These are phyloP conservation scores for Rhagoletis pomonella DNA, from an alignment of 1,140 invertebrate genomes.

Conservation along the genomic window DNA sequence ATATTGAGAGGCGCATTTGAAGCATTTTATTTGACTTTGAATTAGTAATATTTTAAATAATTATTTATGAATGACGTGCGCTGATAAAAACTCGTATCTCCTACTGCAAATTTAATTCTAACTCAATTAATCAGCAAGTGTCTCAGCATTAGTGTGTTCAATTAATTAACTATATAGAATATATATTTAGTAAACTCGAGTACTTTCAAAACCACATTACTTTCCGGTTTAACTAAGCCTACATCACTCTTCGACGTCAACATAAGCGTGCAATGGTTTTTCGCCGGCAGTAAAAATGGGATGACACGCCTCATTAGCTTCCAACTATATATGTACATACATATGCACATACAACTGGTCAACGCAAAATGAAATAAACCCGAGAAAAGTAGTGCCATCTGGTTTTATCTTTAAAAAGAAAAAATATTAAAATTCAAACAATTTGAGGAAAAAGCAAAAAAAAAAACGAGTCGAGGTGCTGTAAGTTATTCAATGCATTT, in stretches of 20 bases:
- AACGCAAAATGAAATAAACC: background rate
- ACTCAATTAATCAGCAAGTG: constrained; percentile 7
- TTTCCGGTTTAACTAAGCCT: constrained; percentile 26
- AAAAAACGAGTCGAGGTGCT: background rate
- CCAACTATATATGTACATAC: too few species aligned
- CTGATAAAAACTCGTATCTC: background rate
- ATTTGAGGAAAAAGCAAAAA: background rate
- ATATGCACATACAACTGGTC: background rate
- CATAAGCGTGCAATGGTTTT: background rate
- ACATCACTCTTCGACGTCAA: background rate
- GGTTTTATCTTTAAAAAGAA: background rate
- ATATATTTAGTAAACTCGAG: background rate
- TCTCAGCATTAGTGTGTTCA: background rate
- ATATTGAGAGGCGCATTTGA: too few species aligned
- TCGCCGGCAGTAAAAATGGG: background rate
- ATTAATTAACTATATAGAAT: background rate
- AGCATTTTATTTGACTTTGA: too few species aligned
- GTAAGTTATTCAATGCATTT: background rate
- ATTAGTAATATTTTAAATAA: too few species aligned
- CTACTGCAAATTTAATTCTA: background rate
- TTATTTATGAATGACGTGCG: too few species aligned
- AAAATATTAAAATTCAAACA: background rate
- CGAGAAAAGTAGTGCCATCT: background rate
- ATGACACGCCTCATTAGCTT: constrained; percentile 21
- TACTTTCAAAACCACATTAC: background rate